phyloP scores from a whole-genome alignment of 1,140 invertebrate genomes.

The Drosophila rufa region DNA sequence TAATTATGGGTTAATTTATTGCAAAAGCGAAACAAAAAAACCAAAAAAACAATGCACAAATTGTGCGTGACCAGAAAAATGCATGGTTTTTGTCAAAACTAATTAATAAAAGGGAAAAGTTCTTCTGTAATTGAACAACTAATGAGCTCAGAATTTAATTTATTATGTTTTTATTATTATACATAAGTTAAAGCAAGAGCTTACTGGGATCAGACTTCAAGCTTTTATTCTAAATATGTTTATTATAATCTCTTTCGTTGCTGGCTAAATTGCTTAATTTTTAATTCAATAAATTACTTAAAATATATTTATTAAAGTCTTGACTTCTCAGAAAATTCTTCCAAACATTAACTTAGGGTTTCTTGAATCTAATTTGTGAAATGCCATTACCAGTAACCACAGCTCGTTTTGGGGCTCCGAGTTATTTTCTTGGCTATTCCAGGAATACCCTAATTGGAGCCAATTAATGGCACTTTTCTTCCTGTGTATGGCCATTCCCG shows the following conservation, averaged over 20 bases:
- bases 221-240: neutral
- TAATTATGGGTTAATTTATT: neutral
- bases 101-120: neutral
- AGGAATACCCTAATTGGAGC: neutral
- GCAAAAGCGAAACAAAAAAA: too few relatives aligned
- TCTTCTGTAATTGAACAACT: neutral
- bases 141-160: neutral
- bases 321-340: neutral
- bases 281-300: too few relatives aligned
- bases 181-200: neutral
- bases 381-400: neutral
- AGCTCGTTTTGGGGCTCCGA: neutral
- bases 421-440: neutral
- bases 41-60: neutral
- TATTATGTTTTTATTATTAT: too few relatives aligned
- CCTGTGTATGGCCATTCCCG: conserved; percentile 18
- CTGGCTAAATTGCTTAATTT: too few relatives aligned
- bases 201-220: neutral
- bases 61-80: neutral
- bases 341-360: neutral
- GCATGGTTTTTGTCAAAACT: neutral
- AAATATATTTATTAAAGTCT: too few relatives aligned
- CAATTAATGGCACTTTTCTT: conserved; percentile 7
- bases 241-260: neutral
- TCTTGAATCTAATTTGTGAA: neutral